Evolutionary conservation across 2,888 invertebrate genomes (phyloP).

Genomic region (Drosophila suboccidentalis): DNA sequence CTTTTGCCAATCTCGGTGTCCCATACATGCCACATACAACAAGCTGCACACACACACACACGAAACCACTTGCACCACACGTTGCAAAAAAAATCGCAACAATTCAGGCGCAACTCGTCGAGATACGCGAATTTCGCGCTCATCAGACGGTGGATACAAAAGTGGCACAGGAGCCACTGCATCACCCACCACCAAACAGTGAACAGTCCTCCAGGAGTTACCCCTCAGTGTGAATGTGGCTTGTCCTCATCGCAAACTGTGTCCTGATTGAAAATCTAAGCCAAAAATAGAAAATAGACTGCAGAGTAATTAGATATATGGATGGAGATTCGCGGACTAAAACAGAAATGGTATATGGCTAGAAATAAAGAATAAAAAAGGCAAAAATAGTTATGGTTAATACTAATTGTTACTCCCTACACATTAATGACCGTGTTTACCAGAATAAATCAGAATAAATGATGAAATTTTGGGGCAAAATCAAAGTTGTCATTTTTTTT

Average conservation of each 20-base stretch:
- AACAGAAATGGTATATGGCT: neutral
- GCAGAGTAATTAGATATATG: neutral
- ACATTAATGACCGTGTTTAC: no score
- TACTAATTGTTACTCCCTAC: no score
- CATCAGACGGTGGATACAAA: slow-evolving; percentile 29
- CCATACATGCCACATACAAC: slow-evolving; percentile 17
- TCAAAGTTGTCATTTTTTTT: no score
- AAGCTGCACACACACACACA: slow-evolving; percentile 2
- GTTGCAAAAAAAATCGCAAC: slow-evolving; percentile 62
- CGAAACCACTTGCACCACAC: slow-evolving; percentile 9
- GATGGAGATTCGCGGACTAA: neutral
- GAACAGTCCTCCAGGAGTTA: slow-evolving; percentile 1
- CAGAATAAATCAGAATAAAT: no score
- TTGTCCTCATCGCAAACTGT: slow-evolving; percentile 2
- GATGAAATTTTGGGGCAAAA: no score
- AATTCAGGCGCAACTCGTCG: slow-evolving; percentile 70
- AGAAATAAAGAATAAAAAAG: neutral
- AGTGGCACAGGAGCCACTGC: slow-evolving; percentile 1
- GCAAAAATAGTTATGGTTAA: neutral
- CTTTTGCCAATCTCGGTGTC: slow-evolving; percentile 70
- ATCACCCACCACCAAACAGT: slow-evolving; percentile 2
- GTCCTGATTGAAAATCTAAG: slow-evolving; percentile 9
- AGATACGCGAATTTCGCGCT: slow-evolving; percentile 68
- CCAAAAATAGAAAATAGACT: slow-evolving; percentile 7
- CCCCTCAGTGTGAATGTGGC: slow-evolving; percentile 9